Percentiles rank a stretch among this genome's conserved stretches.
These are phyloP conservation scores for Indicator maculatus DNA, from an alignment of 2,113 vertebrate species.

Conservation along the genomic window DNA sequence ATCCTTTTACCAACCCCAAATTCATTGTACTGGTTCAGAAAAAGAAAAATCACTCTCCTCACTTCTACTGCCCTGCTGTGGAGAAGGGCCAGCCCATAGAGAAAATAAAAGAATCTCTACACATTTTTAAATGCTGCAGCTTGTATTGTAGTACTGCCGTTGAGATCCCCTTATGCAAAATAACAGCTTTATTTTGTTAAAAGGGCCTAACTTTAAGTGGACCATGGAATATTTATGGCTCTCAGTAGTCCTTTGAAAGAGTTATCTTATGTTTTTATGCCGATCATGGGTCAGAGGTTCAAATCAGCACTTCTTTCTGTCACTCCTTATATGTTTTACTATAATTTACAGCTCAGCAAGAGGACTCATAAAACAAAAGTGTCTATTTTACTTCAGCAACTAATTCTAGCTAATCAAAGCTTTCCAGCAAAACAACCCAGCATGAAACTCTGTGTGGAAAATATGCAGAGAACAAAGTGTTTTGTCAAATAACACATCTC, in stretches of 20 bases:
- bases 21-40: neutral
- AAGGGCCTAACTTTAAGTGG: conserved; percentile 63
- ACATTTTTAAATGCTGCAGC: conserved; percentile 17
- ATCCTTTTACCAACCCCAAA: neutral
- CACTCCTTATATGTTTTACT: conserved; percentile 77
- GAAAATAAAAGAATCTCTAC: conserved; percentile 13
- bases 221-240: conserved; percentile 78
- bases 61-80: neutral
- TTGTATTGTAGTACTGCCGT: neutral
- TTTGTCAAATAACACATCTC: conserved; percentile 88
- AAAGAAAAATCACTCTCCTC: conserved; percentile 31
- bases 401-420: conserved; percentile 83
- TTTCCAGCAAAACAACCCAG: conserved; percentile 80
- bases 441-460: conserved; percentile 78
- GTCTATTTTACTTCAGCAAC: conserved; percentile 81
- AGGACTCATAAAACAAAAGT: conserved; percentile 80
- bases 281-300: conserved; percentile 77
- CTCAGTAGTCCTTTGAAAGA: conserved; percentile 76
- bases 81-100: neutral
- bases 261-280: conserved; percentile 78
- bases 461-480: conserved; percentile 87
- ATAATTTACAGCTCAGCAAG: conserved; percentile 80
- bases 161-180: conserved; percentile 50
- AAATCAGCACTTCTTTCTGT: conserved; percentile 81
- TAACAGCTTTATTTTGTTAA: conserved; percentile 75